phyloP scores from a whole-genome alignment of 2,888 invertebrate genomes.

The Caenorhabditis sp. region DNA sequence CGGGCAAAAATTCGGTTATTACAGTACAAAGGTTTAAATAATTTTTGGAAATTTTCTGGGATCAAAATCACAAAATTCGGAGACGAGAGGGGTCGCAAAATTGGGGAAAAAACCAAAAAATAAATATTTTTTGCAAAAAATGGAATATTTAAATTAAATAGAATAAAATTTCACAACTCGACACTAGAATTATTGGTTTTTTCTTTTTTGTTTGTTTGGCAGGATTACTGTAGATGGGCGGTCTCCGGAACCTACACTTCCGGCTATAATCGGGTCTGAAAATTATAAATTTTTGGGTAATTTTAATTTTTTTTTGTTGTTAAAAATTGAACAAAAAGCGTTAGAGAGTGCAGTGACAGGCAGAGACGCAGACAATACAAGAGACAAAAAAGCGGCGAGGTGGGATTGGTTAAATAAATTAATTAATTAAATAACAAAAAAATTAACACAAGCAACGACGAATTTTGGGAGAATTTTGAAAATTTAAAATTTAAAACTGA shows the following conservation, averaged over 20 bases:
- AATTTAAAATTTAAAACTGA: too few relatives aligned
- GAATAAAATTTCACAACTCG: too few relatives aligned
- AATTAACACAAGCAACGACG: too few relatives aligned
- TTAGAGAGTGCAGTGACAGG: neutral
- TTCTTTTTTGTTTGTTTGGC: neutral
- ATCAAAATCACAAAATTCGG: slow-evolving; percentile 9
- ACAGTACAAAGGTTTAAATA: too few relatives aligned
- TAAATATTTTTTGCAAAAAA: too few relatives aligned
- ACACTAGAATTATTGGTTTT: neutral
- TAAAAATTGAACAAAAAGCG: neutral
- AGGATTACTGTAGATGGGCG: neutral
- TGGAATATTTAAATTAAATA: too few relatives aligned
- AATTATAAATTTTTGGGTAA: slow-evolving; percentile 12
- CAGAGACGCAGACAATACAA: neutral
- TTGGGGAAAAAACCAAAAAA: too few relatives aligned
- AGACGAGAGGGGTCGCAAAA: too few relatives aligned
- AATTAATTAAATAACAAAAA: neutral
- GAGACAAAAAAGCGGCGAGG: slow-evolving; percentile 1
- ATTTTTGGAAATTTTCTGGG: neutral
- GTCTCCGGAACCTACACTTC: slow-evolving; percentile 2
- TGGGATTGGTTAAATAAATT: neutral
- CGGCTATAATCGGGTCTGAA: slow-evolving; percentile 62
- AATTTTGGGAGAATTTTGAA: neutral
- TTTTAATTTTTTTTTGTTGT: too few relatives aligned
- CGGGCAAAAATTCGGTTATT: neutral